Evolutionary conservation across 2,888 invertebrate genomes (phyloP), one percentile per base, ranked within the genome.

Genomic region (Slavum lentiscoides): DNA sequence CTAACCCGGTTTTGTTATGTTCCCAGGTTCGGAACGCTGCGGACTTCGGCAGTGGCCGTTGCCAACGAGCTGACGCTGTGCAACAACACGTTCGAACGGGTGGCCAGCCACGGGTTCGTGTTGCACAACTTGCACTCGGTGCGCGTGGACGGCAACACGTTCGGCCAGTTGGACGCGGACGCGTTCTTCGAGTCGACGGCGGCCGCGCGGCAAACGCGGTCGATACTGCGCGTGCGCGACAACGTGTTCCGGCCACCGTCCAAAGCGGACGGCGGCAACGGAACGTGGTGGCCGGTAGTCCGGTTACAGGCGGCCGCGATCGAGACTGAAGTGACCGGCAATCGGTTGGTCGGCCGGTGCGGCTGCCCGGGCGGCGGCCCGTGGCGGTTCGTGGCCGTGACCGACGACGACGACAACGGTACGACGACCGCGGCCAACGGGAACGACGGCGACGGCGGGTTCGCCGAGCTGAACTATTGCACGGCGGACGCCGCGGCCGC

Each of bases 121-220:
- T 86, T 93, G n/a, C 88, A 89, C 59, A 89, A 90, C 13, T 92
- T 91, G 90, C 91, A 90, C 85, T 89, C 87, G 84, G 87, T 93
- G 49, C 86, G 87, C 69, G 89, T 93, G 84, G 89, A 90, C 83
- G 88, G 89, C 84, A 93, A 92, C 85, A 88, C 90, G 15, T 92
- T 93, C 85, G 88, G 89, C 73, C 87, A 87, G 64, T 86, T 92
- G 37, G 88, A 89, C 43, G 84, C 87, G 2, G 87, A 89, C 82
- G 90, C 91, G 11, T 89, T 91, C 83, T 86, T 80, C 80, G 76
- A 82, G 49, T 37, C 72, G 19, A 2, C 30, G 7, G 17, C 43
- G 64, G 55, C 59, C 75, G 66, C 87, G 1, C 88, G 88, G 19
- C 67, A 30, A 43, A 58, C 30, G 11, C 11, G 43, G 30, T 58